Evolutionary conservation across 1,140 invertebrate genomes (phyloP).

Genomic region (Platyscapa corneri): DNA sequence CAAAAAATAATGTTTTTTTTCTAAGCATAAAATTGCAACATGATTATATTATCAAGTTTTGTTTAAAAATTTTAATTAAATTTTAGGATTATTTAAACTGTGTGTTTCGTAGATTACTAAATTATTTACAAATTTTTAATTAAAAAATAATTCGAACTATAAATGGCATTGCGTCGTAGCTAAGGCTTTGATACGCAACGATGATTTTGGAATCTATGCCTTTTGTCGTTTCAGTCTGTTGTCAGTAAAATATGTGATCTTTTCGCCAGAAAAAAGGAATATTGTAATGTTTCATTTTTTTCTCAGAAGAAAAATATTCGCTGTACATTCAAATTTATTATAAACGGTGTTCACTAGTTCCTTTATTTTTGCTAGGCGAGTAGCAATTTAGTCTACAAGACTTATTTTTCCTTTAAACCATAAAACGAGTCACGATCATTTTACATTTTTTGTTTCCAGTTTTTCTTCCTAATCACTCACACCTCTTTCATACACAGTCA

Average conservation of each 20-base stretch:
- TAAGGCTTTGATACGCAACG: conserved; percentile 49
- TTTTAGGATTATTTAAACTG: conserved; percentile 29
- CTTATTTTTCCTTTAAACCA: conserved; percentile 40
- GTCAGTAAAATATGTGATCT: conserved; percentile 42
- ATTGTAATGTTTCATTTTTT: conserved; percentile 32
- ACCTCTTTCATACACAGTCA: conserved; percentile 18
- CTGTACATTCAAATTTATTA: conserved; percentile 46
- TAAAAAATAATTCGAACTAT: conserved; percentile 47
- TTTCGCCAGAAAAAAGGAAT: conserved; percentile 21
- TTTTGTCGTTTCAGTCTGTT: conserved; percentile 44
- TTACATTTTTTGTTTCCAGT: conserved; percentile 50
- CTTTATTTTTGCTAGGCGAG: conserved; percentile 44
- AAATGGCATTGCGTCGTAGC: conserved; percentile 50
- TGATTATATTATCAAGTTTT: conserved; percentile 4
- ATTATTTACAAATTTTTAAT: conserved; percentile 50
- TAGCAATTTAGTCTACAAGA: conserved; percentile 41
- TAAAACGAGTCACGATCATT: conserved; percentile 54
- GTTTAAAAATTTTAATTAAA: not conserved
- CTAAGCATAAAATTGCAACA: conserved; percentile 18
- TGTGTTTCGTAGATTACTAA: not conserved
- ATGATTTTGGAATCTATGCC: conserved; percentile 36
- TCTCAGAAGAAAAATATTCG: conserved; percentile 43
- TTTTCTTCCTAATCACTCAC: conserved; percentile 38
- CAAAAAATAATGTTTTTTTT: conserved; percentile 36
- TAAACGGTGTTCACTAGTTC: conserved; percentile 16